These are phyloP conservation scores for Mythimna pallens DNA, from an alignment of 2,888 invertebrate species.

Conservation along the genomic window DNA sequence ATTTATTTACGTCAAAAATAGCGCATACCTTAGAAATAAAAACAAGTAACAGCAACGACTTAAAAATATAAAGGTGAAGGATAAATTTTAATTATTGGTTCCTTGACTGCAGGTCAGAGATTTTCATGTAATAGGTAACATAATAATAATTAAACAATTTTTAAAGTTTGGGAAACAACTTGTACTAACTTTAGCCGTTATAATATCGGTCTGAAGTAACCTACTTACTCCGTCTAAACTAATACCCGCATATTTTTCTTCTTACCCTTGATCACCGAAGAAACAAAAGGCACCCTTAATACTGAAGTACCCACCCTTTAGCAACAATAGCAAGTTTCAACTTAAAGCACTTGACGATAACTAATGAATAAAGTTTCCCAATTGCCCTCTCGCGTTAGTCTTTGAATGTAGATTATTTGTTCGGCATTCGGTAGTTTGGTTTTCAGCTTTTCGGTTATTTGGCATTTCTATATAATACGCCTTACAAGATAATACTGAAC, in stretches of 20 bases:
- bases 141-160: too few relatives aligned
- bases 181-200: too few relatives aligned
- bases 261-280: slow-evolving; percentile 13
- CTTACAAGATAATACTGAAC: too few relatives aligned
- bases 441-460: slow-evolving; percentile 67
- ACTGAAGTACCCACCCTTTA: slow-evolving; percentile 45
- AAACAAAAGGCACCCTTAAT: slow-evolving; percentile 45
- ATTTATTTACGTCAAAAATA: too few relatives aligned
- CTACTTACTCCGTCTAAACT: not conserved
- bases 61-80: too few relatives aligned
- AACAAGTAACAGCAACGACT: too few relatives aligned
- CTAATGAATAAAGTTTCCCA: slow-evolving; percentile 83
- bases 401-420: slow-evolving; percentile 64
- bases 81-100: too few relatives aligned
- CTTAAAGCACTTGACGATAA: slow-evolving; percentile 71
- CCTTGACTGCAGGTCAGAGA: too few relatives aligned
- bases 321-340: slow-evolving; percentile 67
- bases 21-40: too few relatives aligned
- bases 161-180: too few relatives aligned
- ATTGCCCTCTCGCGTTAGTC: slow-evolving; percentile 71
- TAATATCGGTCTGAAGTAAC: not conserved
- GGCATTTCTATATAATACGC: too few relatives aligned
- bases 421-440: slow-evolving; percentile 11
- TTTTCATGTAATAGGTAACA: too few relatives aligned
- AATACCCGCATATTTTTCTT: slow-evolving; percentile 27